A percentile compares a stretch with the other conserved stretches of the same genome.
These are phyloP conservation scores for Glossosoma conforme DNA, from an alignment of 1,140 invertebrate genomes.

Conservation along the genomic window DNA sequence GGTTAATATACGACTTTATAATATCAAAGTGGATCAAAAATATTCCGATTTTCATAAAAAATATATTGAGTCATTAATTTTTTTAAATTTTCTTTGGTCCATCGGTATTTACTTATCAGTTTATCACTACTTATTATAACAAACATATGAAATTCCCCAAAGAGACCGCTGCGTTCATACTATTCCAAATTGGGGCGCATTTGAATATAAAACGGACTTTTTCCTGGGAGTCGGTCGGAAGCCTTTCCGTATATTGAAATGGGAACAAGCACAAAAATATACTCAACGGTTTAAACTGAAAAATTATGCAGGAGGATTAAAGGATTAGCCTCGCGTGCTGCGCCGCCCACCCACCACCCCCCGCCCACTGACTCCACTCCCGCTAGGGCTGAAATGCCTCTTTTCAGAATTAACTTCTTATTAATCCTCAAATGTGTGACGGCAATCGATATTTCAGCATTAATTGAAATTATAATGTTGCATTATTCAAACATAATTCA, in stretches of 20 bases:
- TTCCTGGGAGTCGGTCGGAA: neutral
- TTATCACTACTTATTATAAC: neutral
- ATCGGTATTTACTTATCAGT: neutral
- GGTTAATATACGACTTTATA: no score
- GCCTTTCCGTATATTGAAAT: slow-evolving; percentile 7
- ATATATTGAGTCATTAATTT: neutral
- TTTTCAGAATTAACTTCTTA: neutral
- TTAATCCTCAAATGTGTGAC: neutral
- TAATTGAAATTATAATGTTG: neutral
- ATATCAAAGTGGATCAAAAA: neutral
- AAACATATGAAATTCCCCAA: neutral
- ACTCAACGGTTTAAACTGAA: slow-evolving; percentile 4
- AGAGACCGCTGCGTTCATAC: neutral
- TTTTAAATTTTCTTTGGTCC: neutral
- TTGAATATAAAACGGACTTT: slow-evolving; percentile 1
- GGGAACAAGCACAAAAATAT: neutral
- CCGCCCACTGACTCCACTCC: neutral
- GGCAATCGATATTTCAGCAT: neutral
- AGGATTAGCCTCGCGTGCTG: slow-evolving; percentile 7
- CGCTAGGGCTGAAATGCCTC: neutral
- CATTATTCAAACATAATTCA: neutral
- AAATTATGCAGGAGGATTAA: slow-evolving; percentile 11
- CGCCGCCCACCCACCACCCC: neutral
- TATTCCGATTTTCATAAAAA: neutral
- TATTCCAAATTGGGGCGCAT: neutral